Evolutionary conservation across 2,797 vertebrate genomes (phyloP).

Genomic region (Bradypus variegatus): DNA sequence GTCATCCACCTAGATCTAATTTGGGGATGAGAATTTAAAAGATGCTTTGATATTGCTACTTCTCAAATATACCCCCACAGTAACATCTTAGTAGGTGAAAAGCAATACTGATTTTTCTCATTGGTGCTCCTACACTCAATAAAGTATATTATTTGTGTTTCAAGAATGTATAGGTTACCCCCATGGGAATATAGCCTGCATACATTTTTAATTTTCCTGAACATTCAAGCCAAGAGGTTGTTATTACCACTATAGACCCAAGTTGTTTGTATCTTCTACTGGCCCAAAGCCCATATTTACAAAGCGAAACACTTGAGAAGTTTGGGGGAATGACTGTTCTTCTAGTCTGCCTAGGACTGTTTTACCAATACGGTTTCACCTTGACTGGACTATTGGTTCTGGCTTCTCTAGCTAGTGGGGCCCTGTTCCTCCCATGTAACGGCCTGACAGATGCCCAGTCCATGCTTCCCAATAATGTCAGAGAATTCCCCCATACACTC

Average conservation of each 20-base stretch:
- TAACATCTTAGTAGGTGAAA: not conserved
- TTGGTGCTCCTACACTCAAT: not conserved
- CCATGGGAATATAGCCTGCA: not conserved
- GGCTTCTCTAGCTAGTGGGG: not conserved
- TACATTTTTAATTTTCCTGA: conserved; percentile 30
- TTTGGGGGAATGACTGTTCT: not conserved
- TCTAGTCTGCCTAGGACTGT: not conserved
- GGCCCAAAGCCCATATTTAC: not conserved
- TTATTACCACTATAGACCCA: not conserved
- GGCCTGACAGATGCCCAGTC: not conserved
- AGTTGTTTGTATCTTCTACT: not conserved
- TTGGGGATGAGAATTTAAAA: conserved; percentile 15
- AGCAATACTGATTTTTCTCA: not conserved
- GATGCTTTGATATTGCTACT: not conserved
- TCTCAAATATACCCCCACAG: not conserved
- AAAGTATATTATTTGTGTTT: conserved; percentile 2
- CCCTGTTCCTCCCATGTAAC: not conserved
- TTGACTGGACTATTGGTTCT: not conserved
- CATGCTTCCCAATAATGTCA: not conserved
- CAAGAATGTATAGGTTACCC: not conserved
- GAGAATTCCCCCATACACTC: not conserved
- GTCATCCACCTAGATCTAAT: conserved; percentile 4
- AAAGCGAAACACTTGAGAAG: not conserved
- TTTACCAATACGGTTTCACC: not conserved
- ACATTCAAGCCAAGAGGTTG: not conserved